phyloP scores from a whole-genome alignment of 1,140 invertebrate species.

The Drosophila mojavensis region DNA sequence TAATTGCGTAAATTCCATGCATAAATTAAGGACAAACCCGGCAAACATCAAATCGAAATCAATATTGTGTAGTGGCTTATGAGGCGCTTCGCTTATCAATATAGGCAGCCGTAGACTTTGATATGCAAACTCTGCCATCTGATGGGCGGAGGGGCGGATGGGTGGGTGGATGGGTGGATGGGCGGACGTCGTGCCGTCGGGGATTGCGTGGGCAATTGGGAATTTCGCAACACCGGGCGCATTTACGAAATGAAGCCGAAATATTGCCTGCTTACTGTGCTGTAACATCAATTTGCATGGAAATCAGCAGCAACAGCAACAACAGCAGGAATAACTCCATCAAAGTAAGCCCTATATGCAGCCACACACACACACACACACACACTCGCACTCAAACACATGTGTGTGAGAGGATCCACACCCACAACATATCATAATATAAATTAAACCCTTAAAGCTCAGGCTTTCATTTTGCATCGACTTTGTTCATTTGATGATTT shows the following conservation, averaged over 20 bases:
- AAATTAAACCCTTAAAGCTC: too few species aligned
- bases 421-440: too few species aligned
- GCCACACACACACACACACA: too few species aligned
- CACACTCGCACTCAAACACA: too few species aligned
- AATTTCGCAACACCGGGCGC: constrained; percentile 47
- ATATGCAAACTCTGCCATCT: constrained; percentile 68
- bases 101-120: constrained; percentile 44
- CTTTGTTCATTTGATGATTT: too few species aligned
- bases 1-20: constrained; percentile 54
- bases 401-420: too few species aligned
- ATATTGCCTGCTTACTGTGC: constrained; percentile 80
- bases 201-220: constrained; percentile 35
- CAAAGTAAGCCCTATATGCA: too few species aligned
- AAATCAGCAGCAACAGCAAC: constrained; percentile 50
- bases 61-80: constrained; percentile 4
- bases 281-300: constrained; percentile 81
- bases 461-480: too few species aligned
- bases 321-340: too few species aligned
- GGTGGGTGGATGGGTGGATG: constrained; percentile 2
- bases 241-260: constrained; percentile 80
- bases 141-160: constrained; percentile 20
- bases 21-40: constrained; percentile 54
- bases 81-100: constrained; percentile 9
- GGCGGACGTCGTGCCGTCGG: constrained; percentile 4
- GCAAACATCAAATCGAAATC: constrained; percentile 13